These are phyloP conservation scores for Micropoecilia bifurca DNA, from an alignment of 2,797 vertebrate species.

Conservation along the genomic window DNA sequence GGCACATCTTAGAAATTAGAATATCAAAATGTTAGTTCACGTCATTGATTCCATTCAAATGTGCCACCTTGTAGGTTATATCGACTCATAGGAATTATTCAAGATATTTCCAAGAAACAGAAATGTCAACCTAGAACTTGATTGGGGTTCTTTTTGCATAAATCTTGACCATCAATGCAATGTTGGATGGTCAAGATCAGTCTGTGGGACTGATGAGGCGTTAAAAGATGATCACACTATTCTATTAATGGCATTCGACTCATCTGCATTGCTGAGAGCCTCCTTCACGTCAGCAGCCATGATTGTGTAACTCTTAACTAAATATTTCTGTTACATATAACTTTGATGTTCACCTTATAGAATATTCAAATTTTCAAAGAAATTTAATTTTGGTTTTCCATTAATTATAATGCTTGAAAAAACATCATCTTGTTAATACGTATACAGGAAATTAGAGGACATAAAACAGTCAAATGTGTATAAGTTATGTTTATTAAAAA, in stretches of 20 bases:
- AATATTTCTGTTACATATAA: background rate
- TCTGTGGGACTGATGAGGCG: background rate
- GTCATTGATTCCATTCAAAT: too few relatives aligned
- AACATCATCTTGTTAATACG: background rate
- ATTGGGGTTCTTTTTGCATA: background rate
- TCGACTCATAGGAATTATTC: background rate
- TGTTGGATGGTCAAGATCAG: background rate
- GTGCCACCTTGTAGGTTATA: background rate
- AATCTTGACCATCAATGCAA: background rate
- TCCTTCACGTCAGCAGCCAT: background rate
- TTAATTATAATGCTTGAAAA: background rate
- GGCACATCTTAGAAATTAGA: background rate
- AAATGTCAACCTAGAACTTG: background rate
- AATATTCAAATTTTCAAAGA: background rate
- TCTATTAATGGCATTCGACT: background rate
- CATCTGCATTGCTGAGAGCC: background rate
- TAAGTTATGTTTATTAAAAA: conserved; percentile 71
- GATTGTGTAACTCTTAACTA: background rate
- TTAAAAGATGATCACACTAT: background rate
- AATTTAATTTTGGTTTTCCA: background rate
- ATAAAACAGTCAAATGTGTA: conserved; percentile 31
- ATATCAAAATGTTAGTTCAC: background rate
- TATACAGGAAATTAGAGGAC: background rate
- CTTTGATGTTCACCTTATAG: background rate
- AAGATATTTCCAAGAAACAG: background rate